Evolutionary conservation across 2,888 invertebrate genomes (phyloP).

Genomic region (Agrotis exclamationis): DNA sequence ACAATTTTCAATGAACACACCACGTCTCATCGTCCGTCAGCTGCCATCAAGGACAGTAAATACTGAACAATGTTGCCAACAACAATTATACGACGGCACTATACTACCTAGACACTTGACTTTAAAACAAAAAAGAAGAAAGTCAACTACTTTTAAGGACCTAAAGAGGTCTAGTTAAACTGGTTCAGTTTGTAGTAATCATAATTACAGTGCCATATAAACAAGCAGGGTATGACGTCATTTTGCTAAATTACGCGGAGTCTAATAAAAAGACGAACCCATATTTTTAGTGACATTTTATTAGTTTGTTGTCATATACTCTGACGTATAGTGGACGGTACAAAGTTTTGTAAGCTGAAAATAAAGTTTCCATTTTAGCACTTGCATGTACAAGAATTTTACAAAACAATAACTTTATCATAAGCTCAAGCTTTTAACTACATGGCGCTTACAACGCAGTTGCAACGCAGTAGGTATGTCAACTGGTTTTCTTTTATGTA

Average conservation of each 20-base stretch:
- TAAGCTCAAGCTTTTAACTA: neutral
- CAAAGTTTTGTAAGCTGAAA: constrained; percentile 14
- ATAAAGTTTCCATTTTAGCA: neutral
- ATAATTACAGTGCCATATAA: constrained; percentile 63
- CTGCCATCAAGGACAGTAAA: constrained; percentile 73
- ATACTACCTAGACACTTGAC: constrained; percentile 54
- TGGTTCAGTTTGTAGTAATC: constrained; percentile 62
- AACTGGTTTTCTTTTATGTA: too few species aligned
- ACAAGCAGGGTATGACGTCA: constrained; percentile 67
- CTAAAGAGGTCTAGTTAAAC: constrained; percentile 41
- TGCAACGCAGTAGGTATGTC: too few species aligned
- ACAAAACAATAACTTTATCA: neutral
- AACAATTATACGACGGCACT: constrained; percentile 51
- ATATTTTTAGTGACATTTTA: constrained; percentile 52
- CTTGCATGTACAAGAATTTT: neutral
- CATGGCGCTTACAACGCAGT: neutral
- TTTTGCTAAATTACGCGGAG: constrained; percentile 65
- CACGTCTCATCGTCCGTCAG: constrained; percentile 69
- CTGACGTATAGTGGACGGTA: neutral
- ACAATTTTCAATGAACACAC: constrained; percentile 55
- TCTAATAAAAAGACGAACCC: constrained; percentile 51
- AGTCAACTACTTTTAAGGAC: constrained; percentile 15
- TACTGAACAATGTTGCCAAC: constrained; percentile 68
- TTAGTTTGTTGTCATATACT: constrained; percentile 9
- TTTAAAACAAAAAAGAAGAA: constrained; percentile 32